phyloP scores from a whole-genome alignment of 2,113 vertebrate species.

The Colaptes auratus region DNA sequence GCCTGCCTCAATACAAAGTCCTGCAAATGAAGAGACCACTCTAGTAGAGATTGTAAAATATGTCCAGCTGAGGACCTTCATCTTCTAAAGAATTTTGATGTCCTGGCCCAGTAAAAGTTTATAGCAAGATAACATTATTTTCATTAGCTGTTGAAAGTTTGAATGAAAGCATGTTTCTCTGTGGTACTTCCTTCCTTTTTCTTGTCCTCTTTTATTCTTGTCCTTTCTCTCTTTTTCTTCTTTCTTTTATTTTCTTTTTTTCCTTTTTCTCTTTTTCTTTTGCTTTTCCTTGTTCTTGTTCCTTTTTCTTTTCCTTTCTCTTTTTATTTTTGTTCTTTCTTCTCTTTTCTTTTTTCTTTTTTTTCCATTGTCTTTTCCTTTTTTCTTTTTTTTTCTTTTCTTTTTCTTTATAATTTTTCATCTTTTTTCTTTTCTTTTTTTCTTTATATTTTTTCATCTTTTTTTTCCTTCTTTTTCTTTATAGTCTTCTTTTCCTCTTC shows the following conservation, averaged over 20 bases:
- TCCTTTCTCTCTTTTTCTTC: neutral
- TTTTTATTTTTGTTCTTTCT: too few species aligned
- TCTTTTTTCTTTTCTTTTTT: too few species aligned
- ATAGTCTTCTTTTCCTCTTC: too few species aligned
- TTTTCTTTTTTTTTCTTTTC: neutral
- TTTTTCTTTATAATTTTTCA: accelerated
- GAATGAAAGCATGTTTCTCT: slow-evolving; percentile 20
- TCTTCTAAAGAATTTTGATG: neutral
- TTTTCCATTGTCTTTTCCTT: neutral
- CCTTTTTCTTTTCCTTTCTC: too few species aligned
- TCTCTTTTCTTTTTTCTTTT: neutral
- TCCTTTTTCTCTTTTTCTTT: neutral
- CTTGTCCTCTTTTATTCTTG: accelerated
- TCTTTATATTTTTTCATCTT: neutral
- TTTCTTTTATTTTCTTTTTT: too few species aligned
- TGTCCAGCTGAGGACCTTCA: neutral
- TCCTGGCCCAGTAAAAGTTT: neutral
- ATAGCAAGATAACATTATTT: neutral
- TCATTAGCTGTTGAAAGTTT: slow-evolving; percentile 18
- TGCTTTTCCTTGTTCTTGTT: too few species aligned
- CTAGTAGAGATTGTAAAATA: neutral
- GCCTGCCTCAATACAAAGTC: neutral
- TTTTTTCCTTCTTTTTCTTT: too few species aligned
- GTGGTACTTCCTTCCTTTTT: neutral
- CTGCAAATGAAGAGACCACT: neutral